Conservation (phyloP, 2,797 vertebrate species). For the Dryobates pubescens region DNA sequence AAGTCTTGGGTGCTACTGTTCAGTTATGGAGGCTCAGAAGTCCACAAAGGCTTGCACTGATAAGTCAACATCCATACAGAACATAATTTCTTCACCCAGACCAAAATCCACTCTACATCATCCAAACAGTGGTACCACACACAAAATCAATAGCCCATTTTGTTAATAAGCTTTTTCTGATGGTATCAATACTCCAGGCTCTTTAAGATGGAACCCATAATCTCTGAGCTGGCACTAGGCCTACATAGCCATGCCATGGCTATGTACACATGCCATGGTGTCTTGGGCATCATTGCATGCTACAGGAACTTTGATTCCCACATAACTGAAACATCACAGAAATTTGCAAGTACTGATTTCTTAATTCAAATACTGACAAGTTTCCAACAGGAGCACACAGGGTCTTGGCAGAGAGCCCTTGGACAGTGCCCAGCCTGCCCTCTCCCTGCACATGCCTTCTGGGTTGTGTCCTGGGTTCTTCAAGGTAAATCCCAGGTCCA, state of each 20-base stretch:
- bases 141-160: not conserved
- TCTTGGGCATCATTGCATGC: not conserved
- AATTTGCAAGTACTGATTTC: not conserved
- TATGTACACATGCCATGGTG: fast-evolving
- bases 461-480: not conserved
- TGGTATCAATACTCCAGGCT: not conserved
- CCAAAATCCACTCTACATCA: not conserved
- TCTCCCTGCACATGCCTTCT: not conserved
- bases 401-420: not conserved
- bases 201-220: not conserved
- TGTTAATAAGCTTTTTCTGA: not conserved
- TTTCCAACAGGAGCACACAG: not conserved
- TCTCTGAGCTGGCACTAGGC: not conserved
- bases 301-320: not conserved
- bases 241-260: no score
- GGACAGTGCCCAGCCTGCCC: not conserved
- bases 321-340: not conserved
- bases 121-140: not conserved
- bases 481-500: not conserved
- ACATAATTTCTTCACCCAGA: not conserved
- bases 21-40: not conserved
- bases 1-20: not conserved
- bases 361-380: not conserved
- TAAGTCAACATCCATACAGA: not conserved
- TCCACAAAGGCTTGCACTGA: not conserved